Base-by-base conservation (phyloP, 2,888 invertebrate genomes). In the Aquatica leii region DNA sequence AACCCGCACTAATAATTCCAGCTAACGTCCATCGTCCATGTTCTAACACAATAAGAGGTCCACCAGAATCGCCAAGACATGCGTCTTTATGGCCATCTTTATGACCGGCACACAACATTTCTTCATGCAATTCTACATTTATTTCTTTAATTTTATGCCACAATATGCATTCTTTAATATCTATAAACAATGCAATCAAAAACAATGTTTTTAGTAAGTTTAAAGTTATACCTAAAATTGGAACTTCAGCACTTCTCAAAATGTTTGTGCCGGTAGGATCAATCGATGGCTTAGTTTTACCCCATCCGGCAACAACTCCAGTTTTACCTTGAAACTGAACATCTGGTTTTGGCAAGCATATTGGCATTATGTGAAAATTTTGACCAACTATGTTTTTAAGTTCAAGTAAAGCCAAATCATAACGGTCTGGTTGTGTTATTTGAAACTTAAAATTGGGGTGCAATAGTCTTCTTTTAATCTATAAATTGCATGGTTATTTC, bases 41-140 rank as follows among this genome's bases (percentile, higher is more conserved):
- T 70, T 90, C 88, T 52, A 88, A 81, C 0, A 93, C 86, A 69
- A 93, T 80, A 1, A 92, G 81, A 0, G 93, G 93, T 0, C 93
- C 93, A 0, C 93, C 93, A 0, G 92, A 92, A 76, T 93, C 93
- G 9, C 93, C 93, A 74, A 93, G 82, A 71, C 93, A 93, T 2
- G 93, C 93, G 71, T 94, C 93, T 75, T 91, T 91, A 70, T 90
- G 88, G 0, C 94, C 94, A 70, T 91, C 90, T 0, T 91, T 88
- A 75, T 93, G 92, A 5, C 93, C 93, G 0, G 93, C 94, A 80
- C 94, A 94, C 70, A 94, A 87, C 93, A 93, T 93, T 81, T 90
- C 90, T 78, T 88, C 74, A 83, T 88, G 84, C 74, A 93, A 78
- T 71, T 93, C 91, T 0, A 94, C 89, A 2, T 87, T 86, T 50